Base-by-base conservation (phyloP, 2,888 invertebrate genomes). In the Caenorhabditis panamensis region DNA sequence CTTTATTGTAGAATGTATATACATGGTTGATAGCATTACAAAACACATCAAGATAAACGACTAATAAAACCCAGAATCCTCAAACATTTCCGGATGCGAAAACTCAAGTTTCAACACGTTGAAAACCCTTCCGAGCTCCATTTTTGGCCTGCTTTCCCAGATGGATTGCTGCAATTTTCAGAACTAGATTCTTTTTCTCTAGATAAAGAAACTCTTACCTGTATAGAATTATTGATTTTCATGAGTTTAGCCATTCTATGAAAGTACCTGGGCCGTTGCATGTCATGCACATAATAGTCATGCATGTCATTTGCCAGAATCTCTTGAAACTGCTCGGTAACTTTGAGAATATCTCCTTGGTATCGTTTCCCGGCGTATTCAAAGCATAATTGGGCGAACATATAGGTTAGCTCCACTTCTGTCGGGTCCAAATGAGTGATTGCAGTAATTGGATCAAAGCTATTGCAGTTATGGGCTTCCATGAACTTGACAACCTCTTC, bases 51-150 rank as follows among this genome's bases (percentile, higher is more conserved):
- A n/a, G n/a, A n/a, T n/a, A 26, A 2, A 31, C 4, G 2, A 49
- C 31, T 9, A 71, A 36, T 44, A 41, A 22, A 62, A 71, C 63
- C 62, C 71, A 16, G 71, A 62, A 44, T 71, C 71, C 8, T 62
- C 61, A 16, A 71, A 71, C 71, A 71, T 71, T 63, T 54, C 62
- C 0, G 71, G 61, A 59, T 79, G 79, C 5, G 63, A 66, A 16
- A 69, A 56, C 13, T 71, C 78, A 11, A 82, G 56, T 62, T 80
- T 82, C 37, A 84, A 36, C 16, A 84, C 80, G 47, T 84, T 79
- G 62, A 84, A 82, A 41, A 84, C 75, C 26, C 72, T 22, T 2
- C 76, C 79, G 22, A 84, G 61, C 20, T 84, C 82, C 47, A 78
- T 47, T 18, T 80, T 54, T 20, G 80, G 69, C 16, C 71, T 66